These are phyloP conservation scores for Brachyptera risi DNA, from an alignment of 2,888 invertebrate species.

Conservation along the genomic window DNA sequence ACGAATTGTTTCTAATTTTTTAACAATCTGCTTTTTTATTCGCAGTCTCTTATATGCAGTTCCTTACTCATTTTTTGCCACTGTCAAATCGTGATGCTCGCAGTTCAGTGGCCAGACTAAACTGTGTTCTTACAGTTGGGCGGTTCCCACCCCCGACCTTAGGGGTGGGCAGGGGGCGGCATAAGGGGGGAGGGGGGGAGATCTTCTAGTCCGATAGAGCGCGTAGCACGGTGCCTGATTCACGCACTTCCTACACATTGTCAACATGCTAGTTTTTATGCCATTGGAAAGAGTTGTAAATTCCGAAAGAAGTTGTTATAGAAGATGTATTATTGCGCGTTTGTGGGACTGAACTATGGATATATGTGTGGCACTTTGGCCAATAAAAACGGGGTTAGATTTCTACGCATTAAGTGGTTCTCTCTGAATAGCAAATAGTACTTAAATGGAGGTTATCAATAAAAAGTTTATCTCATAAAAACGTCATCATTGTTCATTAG, in stretches of 20 bases:
- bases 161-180: slow-evolving; percentile 45
- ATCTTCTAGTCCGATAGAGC: slow-evolving; percentile 33
- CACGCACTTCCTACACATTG: neutral
- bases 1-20: neutral
- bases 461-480: no score
- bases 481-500: no score
- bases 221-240: slow-evolving; percentile 21
- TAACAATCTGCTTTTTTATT: neutral
- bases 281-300: slow-evolving; percentile 4
- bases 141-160: neutral
- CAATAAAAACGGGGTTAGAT: no score
- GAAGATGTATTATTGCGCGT: no score
- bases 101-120: slow-evolving; percentile 19
- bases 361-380: no score
- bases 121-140: slow-evolving; percentile 18
- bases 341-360: no score
- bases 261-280: neutral
- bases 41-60: neutral
- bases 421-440: no score
- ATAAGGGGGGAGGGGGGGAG: slow-evolving; percentile 44
- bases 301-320: neutral
- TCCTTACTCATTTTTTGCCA: slow-evolving; percentile 4
- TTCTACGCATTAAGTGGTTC: no score
- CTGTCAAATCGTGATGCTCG: slow-evolving; percentile 4
- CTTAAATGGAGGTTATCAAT: no score